Evolutionary conservation across 1,140 invertebrate species (phyloP), one percentile per base, ranked within the genome.

Genomic region (Diplogasteroides magnus): DNA sequence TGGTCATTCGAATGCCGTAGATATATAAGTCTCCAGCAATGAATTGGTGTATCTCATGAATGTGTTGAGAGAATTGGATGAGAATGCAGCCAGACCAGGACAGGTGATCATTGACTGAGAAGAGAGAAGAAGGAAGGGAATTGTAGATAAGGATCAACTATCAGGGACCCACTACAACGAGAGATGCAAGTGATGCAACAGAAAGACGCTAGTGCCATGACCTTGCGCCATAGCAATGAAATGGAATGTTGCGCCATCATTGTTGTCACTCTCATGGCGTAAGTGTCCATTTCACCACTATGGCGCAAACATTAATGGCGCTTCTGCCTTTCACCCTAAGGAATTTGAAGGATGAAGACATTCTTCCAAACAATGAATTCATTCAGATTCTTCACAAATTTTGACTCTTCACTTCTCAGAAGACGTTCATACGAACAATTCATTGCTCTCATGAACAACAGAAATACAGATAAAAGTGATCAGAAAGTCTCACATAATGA

Each of bases 351-450:
- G n/a, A n/a, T n/a, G n/a, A n/a, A n/a, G n/a, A n/a, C n/a, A n/a
- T n/a, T n/a, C n/a, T n/a, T n/a, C n/a, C n/a, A n/a, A n/a, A n/a
- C n/a, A n/a, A n/a, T n/a, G n/a, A n/a, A 11, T 13, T 73, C 23
- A 11, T 73, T 71, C 61, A 76, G 74, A 59, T 64, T 77, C 11
- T 77, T 77, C 67, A 31, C 32, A 3, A 67, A 59, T n/a, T 73
- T 77, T 0, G 76, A 77, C 29, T 56, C 72, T 13, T 77, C 76
- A 13, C 55, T 77, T n/a, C 58, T 77, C 13, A 48, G 68, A 11
- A 70, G 64, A 48, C 66, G 68, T 1, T 68, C 68, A 25, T 77
- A 75, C 58, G 69, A 74, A 59, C 69, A 73, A 15, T 77, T 75
- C 61, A 25, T 72, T 3, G 69, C 64, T 26, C 31, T 77, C 2